phyloP scores from a whole-genome alignment of 1,140 invertebrate species.

The Thalassaphorura encarpata region DNA sequence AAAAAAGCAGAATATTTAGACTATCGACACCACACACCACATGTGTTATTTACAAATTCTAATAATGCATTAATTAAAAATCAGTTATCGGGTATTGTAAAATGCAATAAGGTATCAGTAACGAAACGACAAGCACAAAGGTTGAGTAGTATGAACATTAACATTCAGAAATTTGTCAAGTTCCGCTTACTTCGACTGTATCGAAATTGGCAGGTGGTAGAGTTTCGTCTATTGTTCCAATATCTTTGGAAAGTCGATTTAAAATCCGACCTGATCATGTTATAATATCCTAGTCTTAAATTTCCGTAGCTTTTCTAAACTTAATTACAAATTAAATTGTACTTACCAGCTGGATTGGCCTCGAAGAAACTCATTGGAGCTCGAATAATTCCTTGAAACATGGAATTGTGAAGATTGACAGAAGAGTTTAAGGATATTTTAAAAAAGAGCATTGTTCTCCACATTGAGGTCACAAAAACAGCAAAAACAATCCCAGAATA shows the following conservation, averaged over 20 bases:
- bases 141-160: neutral
- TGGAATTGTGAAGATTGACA: slow-evolving; percentile 63
- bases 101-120: neutral
- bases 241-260: neutral
- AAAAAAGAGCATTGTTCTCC: slow-evolving; percentile 60
- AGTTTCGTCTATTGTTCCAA: neutral
- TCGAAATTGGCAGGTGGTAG: neutral
- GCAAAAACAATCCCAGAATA: slow-evolving; percentile 43
- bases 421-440: slow-evolving; percentile 71
- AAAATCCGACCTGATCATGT: neutral
- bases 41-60: too few relatives aligned
- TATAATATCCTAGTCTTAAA: neutral
- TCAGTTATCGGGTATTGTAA: neutral
- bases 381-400: slow-evolving; percentile 63
- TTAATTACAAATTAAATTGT: neutral
- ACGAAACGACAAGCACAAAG: neutral
- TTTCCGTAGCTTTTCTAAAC: neutral
- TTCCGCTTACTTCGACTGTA: neutral
- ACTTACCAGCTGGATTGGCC: slow-evolving; percentile 59
- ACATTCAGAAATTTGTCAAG: neutral
- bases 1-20: slow-evolving; percentile 43
- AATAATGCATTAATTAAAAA: neutral
- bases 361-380: slow-evolving; percentile 76
- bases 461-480: slow-evolving; percentile 35
- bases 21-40: too few relatives aligned